phyloP scores from a whole-genome alignment of 2,888 invertebrate species.

The Polyploca ridens region DNA sequence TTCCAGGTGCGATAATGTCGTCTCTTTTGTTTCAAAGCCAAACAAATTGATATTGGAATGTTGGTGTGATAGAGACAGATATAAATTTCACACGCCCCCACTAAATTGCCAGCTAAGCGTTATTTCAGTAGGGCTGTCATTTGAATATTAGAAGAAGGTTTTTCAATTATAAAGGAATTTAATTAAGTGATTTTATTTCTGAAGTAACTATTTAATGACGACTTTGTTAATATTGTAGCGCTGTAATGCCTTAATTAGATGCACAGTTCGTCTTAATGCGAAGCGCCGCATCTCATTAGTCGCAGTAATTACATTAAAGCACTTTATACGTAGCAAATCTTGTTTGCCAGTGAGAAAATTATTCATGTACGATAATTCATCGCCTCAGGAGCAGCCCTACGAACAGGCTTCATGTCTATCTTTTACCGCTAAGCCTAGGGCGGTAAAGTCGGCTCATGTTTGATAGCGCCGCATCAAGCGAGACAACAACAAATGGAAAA shows the following conservation, averaged over 20 bases:
- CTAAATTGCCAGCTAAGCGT: constrained; percentile 49
- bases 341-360: constrained; percentile 62
- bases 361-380: constrained; percentile 63
- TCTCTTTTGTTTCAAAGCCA: constrained; percentile 52
- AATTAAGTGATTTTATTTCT: not conserved
- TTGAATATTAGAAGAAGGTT: not conserved
- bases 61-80: constrained; percentile 61
- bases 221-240: not conserved
- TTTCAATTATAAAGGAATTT: not conserved
- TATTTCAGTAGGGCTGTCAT: constrained; percentile 56
- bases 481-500: constrained; percentile 54
- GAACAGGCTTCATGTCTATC: constrained; percentile 74
- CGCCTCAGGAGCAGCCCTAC: constrained; percentile 69
- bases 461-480: constrained; percentile 64
- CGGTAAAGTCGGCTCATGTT: constrained; percentile 75
- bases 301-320: constrained; percentile 60
- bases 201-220: not conserved
- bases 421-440: constrained; percentile 83
- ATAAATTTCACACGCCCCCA: constrained; percentile 57
- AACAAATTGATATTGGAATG: constrained; percentile 58
- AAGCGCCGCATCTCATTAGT: constrained; percentile 51
- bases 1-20: constrained; percentile 39
- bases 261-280: constrained; percentile 26
- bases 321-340: constrained; percentile 58
- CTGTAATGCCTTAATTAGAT: constrained; percentile 21